Conservation (phyloP, 2,113 vertebrate genomes). For the Machaerirhynchus nigripectus region DNA sequence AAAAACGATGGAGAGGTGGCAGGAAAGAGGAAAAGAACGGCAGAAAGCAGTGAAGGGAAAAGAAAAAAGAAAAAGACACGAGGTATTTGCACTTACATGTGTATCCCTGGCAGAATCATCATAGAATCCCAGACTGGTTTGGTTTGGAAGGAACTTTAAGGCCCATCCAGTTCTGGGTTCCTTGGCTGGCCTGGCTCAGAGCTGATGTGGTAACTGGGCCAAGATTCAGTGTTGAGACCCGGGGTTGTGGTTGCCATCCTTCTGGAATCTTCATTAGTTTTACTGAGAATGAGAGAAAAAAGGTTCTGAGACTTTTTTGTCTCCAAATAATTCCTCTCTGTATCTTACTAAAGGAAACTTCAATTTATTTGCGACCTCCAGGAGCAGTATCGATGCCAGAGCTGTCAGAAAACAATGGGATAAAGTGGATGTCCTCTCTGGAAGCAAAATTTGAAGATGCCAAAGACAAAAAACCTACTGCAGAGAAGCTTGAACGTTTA, state of each 20-base stretch:
- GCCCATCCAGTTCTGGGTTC: neutral
- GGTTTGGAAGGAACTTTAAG: neutral
- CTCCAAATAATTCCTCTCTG: neutral
- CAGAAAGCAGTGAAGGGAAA: neutral
- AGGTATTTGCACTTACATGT: neutral
- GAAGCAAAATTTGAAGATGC: conserved; percentile 71
- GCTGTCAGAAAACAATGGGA: conserved; percentile 54
- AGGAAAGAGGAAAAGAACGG: conserved; percentile 61
- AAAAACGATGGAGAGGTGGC: neutral
- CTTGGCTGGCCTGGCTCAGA: neutral
- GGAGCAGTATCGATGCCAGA: neutral
- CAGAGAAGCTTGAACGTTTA: conserved; percentile 83
- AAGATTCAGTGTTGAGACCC: neutral
- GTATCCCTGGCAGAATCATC: too few species aligned
- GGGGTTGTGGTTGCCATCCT: neutral
- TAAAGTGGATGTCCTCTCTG: conserved; percentile 86
- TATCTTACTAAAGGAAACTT: neutral
- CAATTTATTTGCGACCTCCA: neutral
- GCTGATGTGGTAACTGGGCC: neutral
- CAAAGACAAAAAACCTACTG: conserved; percentile 71
- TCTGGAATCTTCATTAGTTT: neutral
- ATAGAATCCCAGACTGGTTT: neutral
- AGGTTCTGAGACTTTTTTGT: neutral
- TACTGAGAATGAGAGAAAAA: neutral
- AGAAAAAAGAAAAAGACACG: conserved; percentile 56